Evolutionary conservation across 2,113 vertebrate genomes (phyloP), one percentile per base, ranked within the genome.

Genomic region (Ameiurus melas): DNA sequence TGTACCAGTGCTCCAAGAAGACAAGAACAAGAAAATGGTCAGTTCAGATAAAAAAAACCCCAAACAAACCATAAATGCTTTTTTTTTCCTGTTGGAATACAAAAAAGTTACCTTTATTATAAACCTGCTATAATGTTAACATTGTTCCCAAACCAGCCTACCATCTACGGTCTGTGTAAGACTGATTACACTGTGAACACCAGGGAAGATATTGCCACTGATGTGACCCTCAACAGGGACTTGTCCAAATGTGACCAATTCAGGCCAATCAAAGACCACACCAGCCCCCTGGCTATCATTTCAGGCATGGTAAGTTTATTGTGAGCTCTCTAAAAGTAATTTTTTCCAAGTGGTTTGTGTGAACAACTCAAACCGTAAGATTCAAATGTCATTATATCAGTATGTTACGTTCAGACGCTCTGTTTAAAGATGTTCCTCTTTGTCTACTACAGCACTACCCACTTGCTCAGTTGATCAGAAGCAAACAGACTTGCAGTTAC

Each of bases 401-500:
- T 27, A 30, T 22, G 9, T 71, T 53, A 36, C n/a, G 33, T 33
- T 60, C 55, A 62, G 10, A 51, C 19, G 33, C 36, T 66, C 3
- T 25, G 5, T 82, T 51, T n/a, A 81, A 66, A 71, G 17, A 19
- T 22, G 36, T 70, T 33, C 33, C 60, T 81, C 33, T 47, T 91
- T 43, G 87, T 51, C 30, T n/a, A 87, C 86, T 91, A 17, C 92
- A 99, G 98, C 93, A 94, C 88, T 93, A 80, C 62, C 96, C 96
- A 0, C 91, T 97, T 84, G 94, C 97, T 86, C 93, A 95, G 55
- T 91, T 98, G 92, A 89, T 99, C 85, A 95, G 92, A 90, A 99
- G 97, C 93, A 96, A 92, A 73, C 98, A 99, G 88, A 94, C 94
- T 81, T 99, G 98, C 91, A 96, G 95, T 90, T 99, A 99, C 91